These are phyloP conservation scores for Campylomormyrus numenius DNA, from an alignment of 2,113 vertebrate genomes.

Conservation along the genomic window DNA sequence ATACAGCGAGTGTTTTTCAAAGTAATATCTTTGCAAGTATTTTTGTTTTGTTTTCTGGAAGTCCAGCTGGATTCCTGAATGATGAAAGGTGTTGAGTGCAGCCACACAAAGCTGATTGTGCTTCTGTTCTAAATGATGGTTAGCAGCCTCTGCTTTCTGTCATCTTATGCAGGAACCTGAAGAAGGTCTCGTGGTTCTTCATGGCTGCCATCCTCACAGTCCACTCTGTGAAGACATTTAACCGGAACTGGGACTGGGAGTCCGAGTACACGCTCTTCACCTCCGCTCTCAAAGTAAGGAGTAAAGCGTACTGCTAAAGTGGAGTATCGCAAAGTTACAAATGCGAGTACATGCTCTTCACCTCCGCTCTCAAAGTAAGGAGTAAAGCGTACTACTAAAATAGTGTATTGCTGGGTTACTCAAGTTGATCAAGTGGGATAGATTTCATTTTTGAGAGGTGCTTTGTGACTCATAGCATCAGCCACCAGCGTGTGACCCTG, in stretches of 20 bases:
- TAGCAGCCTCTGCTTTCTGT: neutral
- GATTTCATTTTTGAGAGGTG: neutral
- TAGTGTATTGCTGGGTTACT: neutral
- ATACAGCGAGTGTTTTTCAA: neutral
- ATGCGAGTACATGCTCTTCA: too few species aligned
- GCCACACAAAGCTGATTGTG: neutral
- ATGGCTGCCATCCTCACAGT: constrained; percentile 73
- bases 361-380: constrained; percentile 40
- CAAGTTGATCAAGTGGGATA: neutral
- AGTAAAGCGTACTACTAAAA: neutral
- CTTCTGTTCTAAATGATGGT: neutral
- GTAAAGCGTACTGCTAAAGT: too few species aligned
- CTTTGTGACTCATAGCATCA: neutral
- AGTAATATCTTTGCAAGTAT: neutral
- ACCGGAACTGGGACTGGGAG: constrained; percentile 97
- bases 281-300: constrained; percentile 86
- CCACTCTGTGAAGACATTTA: constrained; percentile 87
- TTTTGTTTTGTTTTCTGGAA: neutral
- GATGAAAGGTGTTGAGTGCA: neutral
- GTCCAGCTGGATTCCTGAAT: neutral
- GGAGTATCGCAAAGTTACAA: too few species aligned
- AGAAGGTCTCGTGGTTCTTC: constrained; percentile 82
- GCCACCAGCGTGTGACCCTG: neutral
- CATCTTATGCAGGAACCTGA: constrained; percentile 62
- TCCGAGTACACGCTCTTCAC: constrained; percentile 96